phyloP scores from a whole-genome alignment of 92 coral and sea anemone genomes.

The Siderastrea radians region DNA sequence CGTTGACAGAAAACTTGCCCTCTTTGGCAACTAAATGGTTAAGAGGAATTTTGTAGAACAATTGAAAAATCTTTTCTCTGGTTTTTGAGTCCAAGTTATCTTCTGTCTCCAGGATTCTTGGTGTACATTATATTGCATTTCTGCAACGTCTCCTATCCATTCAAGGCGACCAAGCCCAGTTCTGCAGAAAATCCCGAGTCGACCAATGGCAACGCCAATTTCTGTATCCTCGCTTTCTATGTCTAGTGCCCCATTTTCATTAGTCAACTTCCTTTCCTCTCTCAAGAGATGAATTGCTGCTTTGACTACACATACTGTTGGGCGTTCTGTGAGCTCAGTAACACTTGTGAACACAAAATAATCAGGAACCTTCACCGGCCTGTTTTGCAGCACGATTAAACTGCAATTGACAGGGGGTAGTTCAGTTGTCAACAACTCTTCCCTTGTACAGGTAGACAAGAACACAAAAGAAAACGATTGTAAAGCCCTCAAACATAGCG shows the following conservation, averaged over 20 bases:
- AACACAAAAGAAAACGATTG: background rate
- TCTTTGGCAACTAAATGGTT: background rate
- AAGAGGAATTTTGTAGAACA: background rate
- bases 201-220: constrained; percentile 3
- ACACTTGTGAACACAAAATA: background rate
- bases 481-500: background rate
- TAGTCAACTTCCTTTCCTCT: background rate
- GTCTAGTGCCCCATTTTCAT: background rate
- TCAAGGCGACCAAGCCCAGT: background rate
- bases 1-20: background rate
- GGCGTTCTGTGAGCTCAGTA: background rate
- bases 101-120: background rate
- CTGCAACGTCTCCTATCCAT: background rate
- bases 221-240: background rate
- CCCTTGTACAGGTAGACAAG: constrained; percentile 9
- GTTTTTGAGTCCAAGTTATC: constrained; percentile 1
- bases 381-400: background rate
- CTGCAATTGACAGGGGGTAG: constrained; percentile 10
- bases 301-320: constrained; percentile 5
- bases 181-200: background rate
- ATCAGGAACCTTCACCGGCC: constrained; percentile 5
- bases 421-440: background rate
- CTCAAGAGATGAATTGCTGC: constrained; percentile 3
- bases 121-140: background rate
- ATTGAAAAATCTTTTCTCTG: background rate